A percentile compares a stretch with the other conserved stretches of the same genome.
These are phyloP conservation scores for Hemicordylus capensis DNA, from an alignment of 2,113 vertebrate genomes.

Conservation along the genomic window DNA sequence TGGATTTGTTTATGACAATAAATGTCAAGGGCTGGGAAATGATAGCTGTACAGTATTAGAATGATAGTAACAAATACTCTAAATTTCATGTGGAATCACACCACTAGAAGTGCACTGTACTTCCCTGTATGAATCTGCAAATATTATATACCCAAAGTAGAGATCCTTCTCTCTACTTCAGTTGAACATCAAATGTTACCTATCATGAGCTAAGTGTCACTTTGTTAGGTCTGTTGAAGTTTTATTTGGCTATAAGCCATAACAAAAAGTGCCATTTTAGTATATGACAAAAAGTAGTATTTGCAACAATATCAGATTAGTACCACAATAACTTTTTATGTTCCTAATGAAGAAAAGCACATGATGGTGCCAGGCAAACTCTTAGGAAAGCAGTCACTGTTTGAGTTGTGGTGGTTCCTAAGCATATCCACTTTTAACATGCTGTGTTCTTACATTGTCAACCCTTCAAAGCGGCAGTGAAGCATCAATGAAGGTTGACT, in stretches of 20 bases:
- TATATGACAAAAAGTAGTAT: background rate
- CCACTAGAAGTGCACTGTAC: background rate
- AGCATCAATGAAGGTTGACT: background rate
- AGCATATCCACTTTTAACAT: background rate
- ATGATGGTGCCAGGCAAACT: accelerated
- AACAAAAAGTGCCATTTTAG: too few relatives aligned
- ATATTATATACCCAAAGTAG: too few relatives aligned
- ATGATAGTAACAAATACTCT: background rate
- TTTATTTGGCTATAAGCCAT: too few relatives aligned
- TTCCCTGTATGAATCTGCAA: too few relatives aligned
- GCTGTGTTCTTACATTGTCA: background rate
- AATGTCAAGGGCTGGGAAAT: background rate
- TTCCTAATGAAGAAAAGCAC: background rate
- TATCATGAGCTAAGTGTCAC: background rate
- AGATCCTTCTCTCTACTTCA: background rate
- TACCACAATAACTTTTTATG: background rate
- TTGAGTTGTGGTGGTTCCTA: background rate
- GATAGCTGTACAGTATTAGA: background rate
- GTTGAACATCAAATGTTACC: background rate
- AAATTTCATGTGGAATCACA: background rate
- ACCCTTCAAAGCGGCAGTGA: background rate
- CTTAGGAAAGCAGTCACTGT: background rate
- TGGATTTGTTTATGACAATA: background rate
- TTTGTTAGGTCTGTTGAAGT: too few relatives aligned
- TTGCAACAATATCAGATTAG: background rate